Base-by-base conservation (phyloP, 2,113 vertebrate genomes). In the Pygathrix nemaeus region DNA sequence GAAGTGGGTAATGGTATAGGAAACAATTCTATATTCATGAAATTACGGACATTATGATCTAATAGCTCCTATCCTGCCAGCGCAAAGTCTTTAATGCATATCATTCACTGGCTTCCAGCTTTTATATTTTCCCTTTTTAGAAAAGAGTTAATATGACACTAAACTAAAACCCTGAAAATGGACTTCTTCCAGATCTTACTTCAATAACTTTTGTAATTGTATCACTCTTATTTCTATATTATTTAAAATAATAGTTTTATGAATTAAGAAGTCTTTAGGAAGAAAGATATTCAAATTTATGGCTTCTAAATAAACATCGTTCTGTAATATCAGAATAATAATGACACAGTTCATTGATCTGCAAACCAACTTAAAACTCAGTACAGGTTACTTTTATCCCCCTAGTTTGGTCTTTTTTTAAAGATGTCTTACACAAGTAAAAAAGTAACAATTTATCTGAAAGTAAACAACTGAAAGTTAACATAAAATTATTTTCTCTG, bases 1-100 rank as follows among this genome's bases (percentile, higher is more conserved):
- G 52, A 89, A 0, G 12, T 43, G 55, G 61, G 57, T 72, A n/a
- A 18, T 87, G 92, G 89, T 84, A 70, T 52, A 95, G 43, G 14
- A 75, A 94, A 25, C 1, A 97, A 70, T 89, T 95, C 72, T 50
- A 48, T 3, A 52, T 17, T 94, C 88, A 94, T 59, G 90, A 97
- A 97, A 96, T 97, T 97, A 96, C 95, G 90, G 88, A 82, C 92
- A 97, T 97, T 96, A 96, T 79, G 90, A 94, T 93, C 59, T 96
- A 91, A 93, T 90, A 95, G 88, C 68, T 92, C 14, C 70, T 83
- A 89, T 48, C 18, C 13, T 95, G 84, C 30, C 13, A 79, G 96
- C 40, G 91, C 72, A 94, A 25, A 50, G 38, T 98, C 70, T 91
- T 85, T 96, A 96, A 88, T 97, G 88, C 81, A 82, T 81, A 48